These are phyloP conservation scores for Phycodurus eques DNA, from an alignment of 2,113 vertebrate species.

Conservation along the genomic window DNA sequence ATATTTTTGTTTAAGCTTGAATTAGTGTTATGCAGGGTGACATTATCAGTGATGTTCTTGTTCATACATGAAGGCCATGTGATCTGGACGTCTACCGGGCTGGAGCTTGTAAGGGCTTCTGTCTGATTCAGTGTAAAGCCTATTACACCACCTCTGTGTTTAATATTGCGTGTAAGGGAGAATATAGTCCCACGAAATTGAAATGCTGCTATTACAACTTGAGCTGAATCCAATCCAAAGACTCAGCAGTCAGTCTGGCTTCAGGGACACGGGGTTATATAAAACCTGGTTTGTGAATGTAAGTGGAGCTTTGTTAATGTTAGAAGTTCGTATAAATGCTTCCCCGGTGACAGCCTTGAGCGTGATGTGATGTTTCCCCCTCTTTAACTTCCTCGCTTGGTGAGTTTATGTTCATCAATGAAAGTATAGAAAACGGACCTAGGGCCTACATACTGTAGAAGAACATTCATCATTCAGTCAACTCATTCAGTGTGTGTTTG, in stretches of 20 bases:
- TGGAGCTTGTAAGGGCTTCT: conserved; percentile 37
- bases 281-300: conserved; percentile 18
- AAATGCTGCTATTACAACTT: conserved; percentile 32
- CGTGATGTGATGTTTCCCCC: conserved; percentile 5
- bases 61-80: conserved; percentile 55
- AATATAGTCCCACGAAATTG: conserved; percentile 31
- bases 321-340: not conserved
- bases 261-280: conserved; percentile 6
- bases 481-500: not conserved
- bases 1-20: not conserved
- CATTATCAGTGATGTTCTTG: conserved; percentile 39
- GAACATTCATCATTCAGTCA: not conserved
- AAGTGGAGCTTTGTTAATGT: conserved; percentile 18
- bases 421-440: conserved; percentile 10
- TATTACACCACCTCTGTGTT: conserved; percentile 52
- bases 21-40: conserved; percentile 27
- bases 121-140: conserved; percentile 31
- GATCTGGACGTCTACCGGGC: conserved; percentile 43
- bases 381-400: not conserved
- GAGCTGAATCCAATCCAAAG: conserved; percentile 10
- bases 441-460: not conserved
- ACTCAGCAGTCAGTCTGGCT: conserved; percentile 5
- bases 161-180: conserved; percentile 40
- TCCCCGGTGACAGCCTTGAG: conserved; percentile 20
- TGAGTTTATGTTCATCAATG: conserved; percentile 4